Percentiles rank a stretch among this genome's conserved stretches.
Evolutionary conservation across 2,113 vertebrate species (phyloP).

Genomic region (Polypterus bichir): DNA sequence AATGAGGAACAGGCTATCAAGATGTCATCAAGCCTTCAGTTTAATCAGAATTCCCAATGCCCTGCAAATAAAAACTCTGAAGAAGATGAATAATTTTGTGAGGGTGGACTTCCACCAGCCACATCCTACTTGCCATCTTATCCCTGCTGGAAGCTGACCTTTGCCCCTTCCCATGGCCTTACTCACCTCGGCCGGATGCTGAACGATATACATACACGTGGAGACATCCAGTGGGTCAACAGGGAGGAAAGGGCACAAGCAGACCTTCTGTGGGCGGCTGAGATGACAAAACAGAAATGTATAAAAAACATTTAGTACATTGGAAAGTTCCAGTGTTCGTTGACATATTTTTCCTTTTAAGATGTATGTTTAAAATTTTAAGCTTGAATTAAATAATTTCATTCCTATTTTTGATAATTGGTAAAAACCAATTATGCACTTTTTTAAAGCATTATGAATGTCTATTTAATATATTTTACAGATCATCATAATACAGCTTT

Average conservation of each 20-base stretch:
- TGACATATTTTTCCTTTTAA: too few relatives aligned
- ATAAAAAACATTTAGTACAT: neutral
- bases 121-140: constrained; percentile 5
- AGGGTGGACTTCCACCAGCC: constrained; percentile 9
- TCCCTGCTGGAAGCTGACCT: constrained; percentile 9
- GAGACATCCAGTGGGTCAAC: constrained; percentile 68
- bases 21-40: too few relatives aligned
- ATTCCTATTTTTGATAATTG: too few relatives aligned
- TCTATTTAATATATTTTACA: too few relatives aligned
- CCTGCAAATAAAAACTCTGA: neutral
- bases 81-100: constrained; percentile 3
- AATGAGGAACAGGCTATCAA: too few relatives aligned
- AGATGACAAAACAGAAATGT: constrained; percentile 22
- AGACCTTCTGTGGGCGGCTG: constrained; percentile 90
- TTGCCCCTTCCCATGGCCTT: constrained; percentile 14
- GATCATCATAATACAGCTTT: too few relatives aligned
- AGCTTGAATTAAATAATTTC: too few relatives aligned
- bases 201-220: constrained; percentile 80
- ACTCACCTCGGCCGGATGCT: constrained; percentile 93
- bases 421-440: too few relatives aligned
- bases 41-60: too few relatives aligned
- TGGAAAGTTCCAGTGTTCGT: neutral
- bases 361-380: too few relatives aligned
- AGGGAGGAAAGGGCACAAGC: constrained; percentile 87
- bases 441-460: too few relatives aligned